A percentile compares a stretch with the other conserved stretches of the same genome.
These are phyloP conservation scores for Resseliella maxima DNA, from an alignment of 2,888 invertebrate species.

Conservation along the genomic window DNA sequence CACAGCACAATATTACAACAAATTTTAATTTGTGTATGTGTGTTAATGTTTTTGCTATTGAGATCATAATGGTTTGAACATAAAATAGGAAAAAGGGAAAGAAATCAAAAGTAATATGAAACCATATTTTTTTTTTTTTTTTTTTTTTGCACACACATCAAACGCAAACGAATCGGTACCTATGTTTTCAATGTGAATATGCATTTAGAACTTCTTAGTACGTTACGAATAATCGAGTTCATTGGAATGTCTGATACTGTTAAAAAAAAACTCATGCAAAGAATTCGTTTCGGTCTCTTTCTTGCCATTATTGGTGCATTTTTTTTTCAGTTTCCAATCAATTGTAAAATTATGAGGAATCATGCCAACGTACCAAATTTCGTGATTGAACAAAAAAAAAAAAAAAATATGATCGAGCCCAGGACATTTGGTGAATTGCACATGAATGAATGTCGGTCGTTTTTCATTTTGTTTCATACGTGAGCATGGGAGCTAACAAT, in stretches of 20 bases:
- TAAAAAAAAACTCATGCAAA: background rate
- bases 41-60: background rate
- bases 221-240: conserved; percentile 36
- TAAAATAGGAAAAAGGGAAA: background rate
- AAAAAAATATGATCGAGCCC: conserved; percentile 10
- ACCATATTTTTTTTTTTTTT: conserved; percentile 47
- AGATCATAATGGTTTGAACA: background rate
- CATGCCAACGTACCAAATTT: conserved; percentile 54
- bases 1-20: background rate
- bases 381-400: conserved; percentile 45
- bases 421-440: conserved; percentile 54
- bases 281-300: conserved; percentile 50
- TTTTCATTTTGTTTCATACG: conserved; percentile 35
- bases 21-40: background rate
- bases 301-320: conserved; percentile 33
- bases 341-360: conserved; percentile 45
- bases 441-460: conserved; percentile 38
- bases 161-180: conserved; percentile 31
- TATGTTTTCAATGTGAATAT: background rate
- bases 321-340: conserved; percentile 2
- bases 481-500: conserved; percentile 26
- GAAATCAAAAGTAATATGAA: conserved; percentile 51
- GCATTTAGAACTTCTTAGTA: conserved; percentile 41
- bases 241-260: conserved; percentile 55
- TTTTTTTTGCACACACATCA: background rate